Evolutionary conservation across 2,113 vertebrate species (phyloP), one percentile per base, ranked within the genome.

Genomic region (Cygnus atratus): DNA sequence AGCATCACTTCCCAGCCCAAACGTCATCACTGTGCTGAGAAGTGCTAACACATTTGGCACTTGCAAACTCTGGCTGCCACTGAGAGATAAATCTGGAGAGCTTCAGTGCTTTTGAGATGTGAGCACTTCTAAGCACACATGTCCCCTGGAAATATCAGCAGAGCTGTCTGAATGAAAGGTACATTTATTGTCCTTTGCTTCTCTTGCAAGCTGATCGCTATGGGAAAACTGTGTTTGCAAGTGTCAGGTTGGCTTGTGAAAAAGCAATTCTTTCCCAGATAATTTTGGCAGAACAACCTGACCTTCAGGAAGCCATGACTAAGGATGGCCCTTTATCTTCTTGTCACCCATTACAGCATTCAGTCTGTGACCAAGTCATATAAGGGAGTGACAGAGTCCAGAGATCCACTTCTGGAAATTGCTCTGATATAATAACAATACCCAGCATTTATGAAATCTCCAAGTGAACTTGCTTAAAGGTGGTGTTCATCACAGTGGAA

Each of bases 261-360:
- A 86, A 95, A 81, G 58, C 59, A 94, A 37, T 77, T 90, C 28
- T 81, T 9, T 71, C 41, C 28, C 4, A 3, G 41, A 15, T 84
- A 46, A 71, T 83, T 84, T 52, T 89, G 91, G 79, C 86, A 92
- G 92, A 92, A 62, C 50, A 94, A 29, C 46, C n/a, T 93, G 88
- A 90, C 84, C 76, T 86, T 92, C 83, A 58, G 46, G 63, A 90
- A 85, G 14, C 50, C 67, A 55, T 80, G 82, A 83, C 75, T 85
- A 71, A 95, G 50, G 59, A 62, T 90, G 59, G 24, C 17, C 80
- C 68, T 93, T 93, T 59, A 67, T 92, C 73, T 93, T 77, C 79
- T 74, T 67, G 55, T 67, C 7, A 3, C 41, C 67, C 37, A 22
- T 37, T 85, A 58, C 75, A 88, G 58, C 48, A 50, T 65, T 18